A percentile compares a stretch with the other conserved stretches of the same genome.
These are phyloP conservation scores for Chlorodrepanis virens DNA, from an alignment of 2,113 vertebrate species.

Conservation along the genomic window DNA sequence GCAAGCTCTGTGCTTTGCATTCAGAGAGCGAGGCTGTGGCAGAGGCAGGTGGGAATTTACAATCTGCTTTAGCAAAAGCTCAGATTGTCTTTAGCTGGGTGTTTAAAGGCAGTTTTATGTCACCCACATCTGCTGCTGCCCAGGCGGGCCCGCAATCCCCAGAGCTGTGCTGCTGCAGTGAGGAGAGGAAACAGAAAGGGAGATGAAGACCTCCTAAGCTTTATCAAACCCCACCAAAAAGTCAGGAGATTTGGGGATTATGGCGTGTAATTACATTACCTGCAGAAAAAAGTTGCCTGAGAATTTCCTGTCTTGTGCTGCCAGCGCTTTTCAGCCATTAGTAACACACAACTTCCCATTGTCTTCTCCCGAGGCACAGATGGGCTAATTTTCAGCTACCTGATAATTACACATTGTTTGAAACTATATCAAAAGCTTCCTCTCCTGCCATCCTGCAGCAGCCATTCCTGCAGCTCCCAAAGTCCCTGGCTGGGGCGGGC, in stretches of 20 bases:
- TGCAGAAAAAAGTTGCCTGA: constrained; percentile 19
- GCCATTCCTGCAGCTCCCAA: neutral
- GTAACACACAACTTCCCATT: constrained; percentile 58
- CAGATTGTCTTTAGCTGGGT: neutral
- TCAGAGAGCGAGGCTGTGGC: neutral
- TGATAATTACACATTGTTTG: constrained; percentile 66
- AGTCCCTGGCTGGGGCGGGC: neutral
- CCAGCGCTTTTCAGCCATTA: constrained; percentile 63
- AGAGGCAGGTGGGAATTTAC: neutral
- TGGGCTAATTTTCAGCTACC: constrained; percentile 65
- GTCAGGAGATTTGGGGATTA: constrained; percentile 58
- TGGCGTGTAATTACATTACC: constrained; percentile 36
- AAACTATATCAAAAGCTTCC: constrained; percentile 58
- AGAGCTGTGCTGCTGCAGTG: neutral
- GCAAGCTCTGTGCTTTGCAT: neutral
- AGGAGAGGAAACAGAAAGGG: neutral
- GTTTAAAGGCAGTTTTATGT: neutral
- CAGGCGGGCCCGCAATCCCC: neutral
- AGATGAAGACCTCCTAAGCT: neutral
- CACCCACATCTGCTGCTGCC: constrained; percentile 15
- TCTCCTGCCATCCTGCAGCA: neutral
- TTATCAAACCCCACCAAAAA: constrained; percentile 10
- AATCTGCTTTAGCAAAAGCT: neutral
- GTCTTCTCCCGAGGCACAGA: constrained; percentile 51
- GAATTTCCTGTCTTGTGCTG: constrained; percentile 53